Base-by-base conservation (phyloP, 2,113 vertebrate genomes). In the rabbit (Oryctolagus cuniculus) region DNA sequence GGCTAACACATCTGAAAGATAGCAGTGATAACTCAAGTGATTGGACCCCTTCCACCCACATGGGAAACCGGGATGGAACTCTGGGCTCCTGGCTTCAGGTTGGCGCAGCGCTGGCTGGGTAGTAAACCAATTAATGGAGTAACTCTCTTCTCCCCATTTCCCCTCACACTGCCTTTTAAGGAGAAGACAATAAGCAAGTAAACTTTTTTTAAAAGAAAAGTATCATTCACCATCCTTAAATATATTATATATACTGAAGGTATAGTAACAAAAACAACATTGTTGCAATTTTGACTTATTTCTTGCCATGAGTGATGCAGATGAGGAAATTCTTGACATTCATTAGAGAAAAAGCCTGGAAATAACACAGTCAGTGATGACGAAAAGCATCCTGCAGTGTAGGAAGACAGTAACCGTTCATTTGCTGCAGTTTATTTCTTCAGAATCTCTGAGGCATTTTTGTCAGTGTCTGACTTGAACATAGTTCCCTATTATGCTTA, bases 281-380 rank as follows among this genome's bases (percentile, higher is more conserved):
- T 77, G 67, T 75, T 84, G 36, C 7, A 4, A 1, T 95, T 91
- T 93, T 66, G n/a, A 17, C n/a, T 93, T 44, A 80, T 75, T 95
- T 96, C 53, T 86, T 72, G 7, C 19, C 84, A 66, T 11, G 24
- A 34, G 3, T 66, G 27, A 13, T 27, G 78, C 92, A 12, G 21
- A 66, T 70, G 64, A 6, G 17, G 34, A 61, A 19, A 61, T 17
- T n/a, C 44, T 90, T 91, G 10, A 9, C 91, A 3, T 93, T 79
- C 7, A 25, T 75, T 87, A 87, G 84, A 86, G 36, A 24, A 92
- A 83, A 87, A 5, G 36, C 69, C 25, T 61, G 84, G 74, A 84
- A 81, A 58, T 29, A 31, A 34, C 31, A 87, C 6, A 58, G 27
- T 77, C 34, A n/a, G 3, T 77, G 29, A 69, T 55, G 75, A 64